These are phyloP conservation scores for Fragum fragum DNA, from an alignment of 2,888 invertebrate genomes.

Conservation along the genomic window DNA sequence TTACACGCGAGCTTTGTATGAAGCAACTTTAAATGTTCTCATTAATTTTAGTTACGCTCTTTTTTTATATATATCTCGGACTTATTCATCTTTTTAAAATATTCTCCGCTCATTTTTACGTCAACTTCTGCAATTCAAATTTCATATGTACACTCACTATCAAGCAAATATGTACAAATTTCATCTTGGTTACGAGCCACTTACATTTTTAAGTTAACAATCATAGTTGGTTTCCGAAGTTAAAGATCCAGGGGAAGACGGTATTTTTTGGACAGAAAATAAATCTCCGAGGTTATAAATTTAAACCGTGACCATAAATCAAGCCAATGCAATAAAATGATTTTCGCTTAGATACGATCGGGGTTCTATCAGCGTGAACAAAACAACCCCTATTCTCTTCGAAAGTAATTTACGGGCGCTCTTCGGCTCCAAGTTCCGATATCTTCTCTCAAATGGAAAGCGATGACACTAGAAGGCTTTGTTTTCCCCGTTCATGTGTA, in stretches of 20 bases:
- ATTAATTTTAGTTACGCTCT: too few species aligned
- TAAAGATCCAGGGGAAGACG: slow-evolving; percentile 10
- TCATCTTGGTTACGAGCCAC: too few species aligned
- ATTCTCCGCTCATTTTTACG: too few species aligned
- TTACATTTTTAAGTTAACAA: too few species aligned
- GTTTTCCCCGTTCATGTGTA: slow-evolving; percentile 61
- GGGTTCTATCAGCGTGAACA: slow-evolving; percentile 39
- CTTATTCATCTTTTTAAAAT: too few species aligned
- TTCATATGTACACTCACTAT: too few species aligned
- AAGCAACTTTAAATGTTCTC: too few species aligned
- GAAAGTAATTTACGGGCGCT: slow-evolving; percentile 57
- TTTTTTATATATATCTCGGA: too few species aligned
- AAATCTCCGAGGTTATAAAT: slow-evolving; percentile 65
- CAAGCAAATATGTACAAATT: too few species aligned
- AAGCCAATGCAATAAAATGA: slow-evolving; percentile 63
- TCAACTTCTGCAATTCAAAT: too few species aligned
- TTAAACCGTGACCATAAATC: slow-evolving; percentile 59
- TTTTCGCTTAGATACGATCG: slow-evolving; percentile 61
- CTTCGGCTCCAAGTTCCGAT: slow-evolving; percentile 56
- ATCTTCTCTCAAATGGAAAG: slow-evolving; percentile 54
- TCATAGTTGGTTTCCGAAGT: too few species aligned
- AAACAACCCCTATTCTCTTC: slow-evolving; percentile 61
- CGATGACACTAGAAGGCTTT: slow-evolving; percentile 63
- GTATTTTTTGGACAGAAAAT: slow-evolving; percentile 31
- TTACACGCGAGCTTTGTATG: too few species aligned